Base-by-base conservation (phyloP, 2,113 vertebrate species). In the Equus przewalskii region DNA sequence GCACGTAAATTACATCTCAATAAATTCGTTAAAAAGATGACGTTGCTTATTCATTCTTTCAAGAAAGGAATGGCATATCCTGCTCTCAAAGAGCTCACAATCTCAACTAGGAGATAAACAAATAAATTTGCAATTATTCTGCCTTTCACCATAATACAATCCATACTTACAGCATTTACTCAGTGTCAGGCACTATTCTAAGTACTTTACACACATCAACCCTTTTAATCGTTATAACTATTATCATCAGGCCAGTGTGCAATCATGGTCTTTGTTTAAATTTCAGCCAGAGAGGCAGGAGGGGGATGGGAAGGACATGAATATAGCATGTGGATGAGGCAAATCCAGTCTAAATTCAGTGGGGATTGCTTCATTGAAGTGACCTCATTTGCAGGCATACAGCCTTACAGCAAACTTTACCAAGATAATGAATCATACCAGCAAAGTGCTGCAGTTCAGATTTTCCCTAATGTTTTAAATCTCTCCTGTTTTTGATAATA, bases 391-490 rank as follows among this genome's bases (percentile, higher is more conserved):
- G 14, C 18, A 62, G n/a, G 36, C 26, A 44, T 58, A 46, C 36
- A 56, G 6, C 7, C 13, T 58, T 24, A 64, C 4, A 58, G 33
- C 64, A 92, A 89, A 65, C 10, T 70, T 92, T 28, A 69, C n/a
- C 8, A 58, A 79, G 26, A 67, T 26, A 36, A 92, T 65, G 19
- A 90, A 41, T 89, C 46, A 44, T 12, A 72, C 51, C 30, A 88
- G 65, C 33, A 33, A 89, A 89, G 24, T 33, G 11, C 51, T 90
- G 1, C 11, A 33, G 21, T 51, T 92, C n/a, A 85, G 44, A 60
- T 96, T 76, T 88, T 65, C 56, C 73, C 28, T 70, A 91, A 67
- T 51, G 51, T 76, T 67, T 92, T 73, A 67, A 49, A 60, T 51
- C 44, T 80, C 60, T 22, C 49, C 36, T 94, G 2, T 70, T 94